Base-by-base conservation (phyloP, 2,113 vertebrate genomes). In the Clupea harengus region DNA sequence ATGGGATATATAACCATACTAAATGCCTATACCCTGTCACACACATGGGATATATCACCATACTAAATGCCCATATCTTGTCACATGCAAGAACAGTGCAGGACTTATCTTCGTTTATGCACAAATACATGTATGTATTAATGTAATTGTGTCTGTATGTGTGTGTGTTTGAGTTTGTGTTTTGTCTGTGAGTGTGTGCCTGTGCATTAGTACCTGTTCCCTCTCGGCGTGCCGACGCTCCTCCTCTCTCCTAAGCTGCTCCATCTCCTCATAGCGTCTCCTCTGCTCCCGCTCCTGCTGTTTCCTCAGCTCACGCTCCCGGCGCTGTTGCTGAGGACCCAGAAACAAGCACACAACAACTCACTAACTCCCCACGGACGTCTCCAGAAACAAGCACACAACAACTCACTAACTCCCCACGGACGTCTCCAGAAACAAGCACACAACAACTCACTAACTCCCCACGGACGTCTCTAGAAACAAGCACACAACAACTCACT, bases 241-340 rank as follows among this genome's bases (percentile, higher is more conserved):
- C 92, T 99, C 98, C 88, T 99, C 98, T 3, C 98, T 90, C 28
- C 98, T 96, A 86, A 98, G 93, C 94, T 98, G 97, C 92, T 99
- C 98, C 93, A 96, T 95, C 93, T 96, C 95, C 57, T 99, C 98
- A 0, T 98, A 99, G 85, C 97, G 93, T 83, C 98, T 92, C 81
- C 98, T 94, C 93, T 99, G 98, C 89, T 99, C 98, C n/a, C 98
- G 90, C 91, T 99, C 98, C 96, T 99, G 98, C 93, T 99, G 98
- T 90, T 99, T 99, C 89, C 98, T 93, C 88, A 98, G 89, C 89
- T 99, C 98, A 18, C 98, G 97, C 93, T 99, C 98, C 0, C 97
- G 93, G 7, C 97, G 95, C 87, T 99, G 98, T 93, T 99, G 98
- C 98, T 99, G 92, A 81, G 32, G 83, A 82, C 47, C 72, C 22